Evolutionary conservation across 30 jellyfish, hydroid and myxozoan species (phyloP).

Genomic region (Sanderia malayensis): DNA sequence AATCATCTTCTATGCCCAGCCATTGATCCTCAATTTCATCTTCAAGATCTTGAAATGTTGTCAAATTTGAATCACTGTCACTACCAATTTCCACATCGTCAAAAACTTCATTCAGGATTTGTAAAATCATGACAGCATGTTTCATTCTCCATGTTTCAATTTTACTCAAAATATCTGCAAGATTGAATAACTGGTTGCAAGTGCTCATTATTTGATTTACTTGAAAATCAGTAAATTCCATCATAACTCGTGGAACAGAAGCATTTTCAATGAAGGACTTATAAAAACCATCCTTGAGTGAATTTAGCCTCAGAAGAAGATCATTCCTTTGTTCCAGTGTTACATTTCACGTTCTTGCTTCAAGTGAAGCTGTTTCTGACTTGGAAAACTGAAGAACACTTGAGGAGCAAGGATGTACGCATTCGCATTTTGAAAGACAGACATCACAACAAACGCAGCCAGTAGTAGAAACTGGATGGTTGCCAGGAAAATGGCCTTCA

Average conservation of each 20-base stretch:
- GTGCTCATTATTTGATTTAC: conserved; percentile 12
- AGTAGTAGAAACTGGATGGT: neutral
- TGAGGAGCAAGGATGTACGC: conserved; percentile 7
- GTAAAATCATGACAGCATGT: conserved; percentile 23
- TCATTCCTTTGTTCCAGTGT: conserved; percentile 22
- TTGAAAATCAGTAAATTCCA: conserved; percentile 32
- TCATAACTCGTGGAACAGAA: conserved; percentile 8
- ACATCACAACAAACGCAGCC: neutral
- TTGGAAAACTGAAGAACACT: conserved; percentile 17
- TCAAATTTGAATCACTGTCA: neutral
- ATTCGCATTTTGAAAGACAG: neutral
- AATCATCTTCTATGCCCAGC: conserved; percentile 21
- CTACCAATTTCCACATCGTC: conserved; percentile 30
- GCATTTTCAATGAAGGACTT: neutral
- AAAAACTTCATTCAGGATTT: conserved; percentile 18
- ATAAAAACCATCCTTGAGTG: conserved; percentile 1
- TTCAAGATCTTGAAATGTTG: conserved; percentile 10
- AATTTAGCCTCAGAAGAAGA: conserved; percentile 12
- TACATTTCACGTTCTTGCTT: conserved; percentile 15
- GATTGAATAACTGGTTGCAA: conserved; percentile 19
- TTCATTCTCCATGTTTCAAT: conserved; percentile 32
- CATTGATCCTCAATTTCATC: conserved; percentile 26
- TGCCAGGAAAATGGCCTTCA: neutral
- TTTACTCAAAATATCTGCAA: conserved; percentile 10
- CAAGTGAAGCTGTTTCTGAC: conserved; percentile 1